Percentiles rank a stretch among this genome's conserved stretches.
Conservation (phyloP, 1,140 invertebrate genomes). For the Trialeurodes vaporariorum region DNA sequence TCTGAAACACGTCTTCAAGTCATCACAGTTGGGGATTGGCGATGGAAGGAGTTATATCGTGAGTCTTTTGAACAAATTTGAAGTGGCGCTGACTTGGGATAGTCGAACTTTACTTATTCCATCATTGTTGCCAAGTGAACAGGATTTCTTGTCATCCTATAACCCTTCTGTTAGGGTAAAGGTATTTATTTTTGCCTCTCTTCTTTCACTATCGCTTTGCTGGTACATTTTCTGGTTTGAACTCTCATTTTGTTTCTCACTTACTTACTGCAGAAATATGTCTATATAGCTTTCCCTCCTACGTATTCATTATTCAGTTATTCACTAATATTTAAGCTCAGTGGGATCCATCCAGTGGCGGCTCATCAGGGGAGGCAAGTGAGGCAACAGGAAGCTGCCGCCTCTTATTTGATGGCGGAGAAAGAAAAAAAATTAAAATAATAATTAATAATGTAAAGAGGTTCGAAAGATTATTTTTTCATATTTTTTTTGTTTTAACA, state of each 20-base stretch:
- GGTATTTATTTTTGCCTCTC: slow-evolving; percentile 14
- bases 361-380: too few relatives aligned
- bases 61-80: slow-evolving; percentile 89
- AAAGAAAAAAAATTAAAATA: too few relatives aligned
- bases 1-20: slow-evolving; percentile 86
- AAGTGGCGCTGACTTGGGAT: slow-evolving; percentile 96
- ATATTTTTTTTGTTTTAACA: too few relatives aligned
- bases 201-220: not conserved
- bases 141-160: slow-evolving; percentile 39
- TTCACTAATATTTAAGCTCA: too few relatives aligned
- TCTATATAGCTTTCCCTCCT: not conserved
- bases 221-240: not conserved
- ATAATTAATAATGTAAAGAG: too few relatives aligned
- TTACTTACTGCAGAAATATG: not conserved
- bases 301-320: slow-evolving; percentile 2
- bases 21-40: slow-evolving; percentile 37
- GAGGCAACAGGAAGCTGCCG: too few relatives aligned
- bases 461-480: too few relatives aligned
- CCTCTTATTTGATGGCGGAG: too few relatives aligned
- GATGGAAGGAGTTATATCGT: slow-evolving; percentile 61
- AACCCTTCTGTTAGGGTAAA: slow-evolving; percentile 26
- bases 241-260: not conserved
- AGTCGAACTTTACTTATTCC: slow-evolving; percentile 81
- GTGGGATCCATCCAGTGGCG: too few relatives aligned
- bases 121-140: slow-evolving; percentile 76